Conservation (phyloP, 2,888 invertebrate species). For the Macrosiphum euphorbiae region DNA sequence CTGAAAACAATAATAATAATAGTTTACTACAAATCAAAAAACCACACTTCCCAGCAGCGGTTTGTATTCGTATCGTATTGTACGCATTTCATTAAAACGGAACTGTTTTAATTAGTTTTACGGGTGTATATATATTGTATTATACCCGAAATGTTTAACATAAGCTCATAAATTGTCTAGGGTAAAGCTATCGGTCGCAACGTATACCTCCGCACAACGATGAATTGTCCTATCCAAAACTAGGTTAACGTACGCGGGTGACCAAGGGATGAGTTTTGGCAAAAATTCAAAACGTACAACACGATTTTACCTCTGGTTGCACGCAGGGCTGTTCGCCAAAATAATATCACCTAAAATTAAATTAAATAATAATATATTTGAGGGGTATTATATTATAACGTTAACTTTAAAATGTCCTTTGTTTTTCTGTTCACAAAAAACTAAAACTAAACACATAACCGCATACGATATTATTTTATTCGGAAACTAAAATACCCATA, state of each 20-base stretch:
- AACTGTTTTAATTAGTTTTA: conserved; percentile 20
- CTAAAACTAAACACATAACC: background rate
- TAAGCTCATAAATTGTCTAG: conserved; percentile 15
- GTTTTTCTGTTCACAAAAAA: background rate
- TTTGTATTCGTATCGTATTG: background rate
- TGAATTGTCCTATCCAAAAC: background rate
- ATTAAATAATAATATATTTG: conserved; percentile 20
- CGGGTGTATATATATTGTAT: conserved; percentile 13
- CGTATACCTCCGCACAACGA: background rate
- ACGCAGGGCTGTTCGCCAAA: background rate
- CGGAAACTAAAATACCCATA: background rate
- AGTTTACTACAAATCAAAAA: conserved; percentile 2
- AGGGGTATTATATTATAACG: conserved; percentile 16
- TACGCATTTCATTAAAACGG: conserved; percentile 3
- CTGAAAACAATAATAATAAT: conserved; percentile 7
- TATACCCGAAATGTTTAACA: background rate
- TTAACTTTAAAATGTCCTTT: background rate
- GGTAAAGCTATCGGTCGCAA: background rate
- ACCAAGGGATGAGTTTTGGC: conserved; percentile 33
- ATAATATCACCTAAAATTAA: background rate
- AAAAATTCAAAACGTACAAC: conserved; percentile 25
- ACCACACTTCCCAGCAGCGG: background rate
- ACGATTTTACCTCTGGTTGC: conserved; percentile 19
- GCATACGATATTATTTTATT: background rate
- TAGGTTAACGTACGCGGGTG: conserved; percentile 16